Evolutionary conservation across 2,888 invertebrate genomes (phyloP), one percentile per base, ranked within the genome.

Genomic region (Cephus pygmeus): DNA sequence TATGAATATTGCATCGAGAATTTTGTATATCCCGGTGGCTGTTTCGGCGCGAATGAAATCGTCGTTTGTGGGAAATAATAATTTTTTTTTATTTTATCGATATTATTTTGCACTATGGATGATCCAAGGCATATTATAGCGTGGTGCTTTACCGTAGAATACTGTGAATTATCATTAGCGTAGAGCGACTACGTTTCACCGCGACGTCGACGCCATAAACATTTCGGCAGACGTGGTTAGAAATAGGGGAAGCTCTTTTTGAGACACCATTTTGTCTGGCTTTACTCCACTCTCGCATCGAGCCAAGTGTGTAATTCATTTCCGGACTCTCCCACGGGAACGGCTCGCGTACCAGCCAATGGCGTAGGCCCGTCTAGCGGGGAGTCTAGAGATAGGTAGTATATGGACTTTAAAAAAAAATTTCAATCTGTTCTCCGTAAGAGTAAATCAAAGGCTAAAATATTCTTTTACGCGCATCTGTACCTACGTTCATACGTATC

Each of bases 291-390:
- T 69, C 84, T 81, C 83, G 81, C 81, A 81, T 80, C 79, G 34
- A 79, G 75, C 82, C 79, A 80, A 83, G 85, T 88, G 84, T 87
- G 88, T 90, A 88, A 90, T 90, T 89, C 88, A 88, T 88, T 87
- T 86, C 83, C 84, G 86, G 82, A 83, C 85, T 84, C 85, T 87
- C 88, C 85, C 86, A 81, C 76, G 85, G 83, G 84, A 82, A 82
- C 78, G 75, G 73, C 73, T 23, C 6, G 23, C 9, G 9, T 56
- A 56, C 56, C 9, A 23, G 78, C 81, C 81, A 77, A 81, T 81
- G 79, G 81, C 81, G 69, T 75, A 74, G 56, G 56, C 56, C 56
- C 56, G 56, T 56, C 23, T 56, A 56, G 23, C 9, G 9, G 23
- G 1, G 23, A 56, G 9, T 23, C 23, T 56, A 56, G 23, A 15